Conservation (phyloP, 2,113 vertebrate species). For the Taxidea taxus region DNA sequence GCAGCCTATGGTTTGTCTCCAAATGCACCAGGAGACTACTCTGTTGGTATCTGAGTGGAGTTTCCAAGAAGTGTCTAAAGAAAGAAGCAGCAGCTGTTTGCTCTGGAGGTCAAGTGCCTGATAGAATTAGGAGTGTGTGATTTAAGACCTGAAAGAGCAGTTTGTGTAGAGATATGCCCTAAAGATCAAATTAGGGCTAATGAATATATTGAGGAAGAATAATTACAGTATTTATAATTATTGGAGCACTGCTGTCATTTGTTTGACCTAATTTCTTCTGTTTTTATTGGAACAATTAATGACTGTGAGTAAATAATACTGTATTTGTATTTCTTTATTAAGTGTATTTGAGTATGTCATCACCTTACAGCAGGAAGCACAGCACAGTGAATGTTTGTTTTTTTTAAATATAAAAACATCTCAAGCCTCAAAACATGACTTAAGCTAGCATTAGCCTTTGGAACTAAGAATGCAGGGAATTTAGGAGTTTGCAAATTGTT, state of each 20-base stretch:
- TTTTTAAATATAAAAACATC: conserved; percentile 10
- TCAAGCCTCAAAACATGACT: neutral
- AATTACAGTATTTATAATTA: conserved; percentile 21
- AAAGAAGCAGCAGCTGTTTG: conserved; percentile 26
- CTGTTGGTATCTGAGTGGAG: neutral
- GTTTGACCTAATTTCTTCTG: neutral
- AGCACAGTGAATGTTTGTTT: neutral
- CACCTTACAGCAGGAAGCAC: neutral
- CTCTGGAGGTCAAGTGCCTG: neutral
- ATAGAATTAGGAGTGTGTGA: conserved; percentile 4
- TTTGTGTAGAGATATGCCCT: neutral
- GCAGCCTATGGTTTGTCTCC: neutral
- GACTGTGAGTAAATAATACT: neutral
- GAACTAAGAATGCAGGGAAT: conserved; percentile 20
- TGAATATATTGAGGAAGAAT: neutral
- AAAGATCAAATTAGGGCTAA: neutral
- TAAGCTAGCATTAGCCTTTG: neutral
- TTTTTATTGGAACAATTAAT: neutral
- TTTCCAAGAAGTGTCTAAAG: conserved; percentile 27
- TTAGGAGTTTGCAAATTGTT: neutral
- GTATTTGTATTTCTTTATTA: conserved; percentile 46
- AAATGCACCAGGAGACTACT: neutral
- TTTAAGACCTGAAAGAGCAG: neutral
- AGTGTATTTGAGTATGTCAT: neutral
- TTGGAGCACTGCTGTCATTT: neutral